Conservation (phyloP, 2,888 invertebrate genomes). For the Scrobipalpa costella region DNA sequence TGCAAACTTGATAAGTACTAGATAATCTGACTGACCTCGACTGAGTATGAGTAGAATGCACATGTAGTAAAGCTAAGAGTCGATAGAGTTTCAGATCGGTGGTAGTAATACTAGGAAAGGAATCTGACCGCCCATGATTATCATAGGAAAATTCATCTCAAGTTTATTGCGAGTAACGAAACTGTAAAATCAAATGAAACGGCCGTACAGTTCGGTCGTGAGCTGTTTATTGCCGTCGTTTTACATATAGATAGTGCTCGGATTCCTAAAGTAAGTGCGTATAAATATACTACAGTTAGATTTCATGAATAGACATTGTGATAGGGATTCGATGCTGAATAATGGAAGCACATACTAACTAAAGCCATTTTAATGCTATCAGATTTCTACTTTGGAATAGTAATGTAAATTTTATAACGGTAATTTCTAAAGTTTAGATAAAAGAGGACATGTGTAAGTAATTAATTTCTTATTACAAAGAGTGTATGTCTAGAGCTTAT, state of each 20-base stretch:
- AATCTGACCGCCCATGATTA: neutral
- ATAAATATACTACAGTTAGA: neutral
- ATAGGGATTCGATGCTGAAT: neutral
- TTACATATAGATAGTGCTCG: constrained; percentile 8
- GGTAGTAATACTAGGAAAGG: too few relatives aligned
- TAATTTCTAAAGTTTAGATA: too few relatives aligned
- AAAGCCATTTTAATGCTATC: too few relatives aligned
- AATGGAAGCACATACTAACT: neutral
- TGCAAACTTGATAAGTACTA: neutral
- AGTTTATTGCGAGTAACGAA: neutral
- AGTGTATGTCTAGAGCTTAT: neutral
- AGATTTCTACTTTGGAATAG: too few relatives aligned
- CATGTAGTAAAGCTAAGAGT: neutral
- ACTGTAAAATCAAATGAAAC: constrained; percentile 4
- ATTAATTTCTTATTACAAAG: neutral
- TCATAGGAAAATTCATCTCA: constrained; percentile 6
- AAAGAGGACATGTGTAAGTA: too few relatives aligned
- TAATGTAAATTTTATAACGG: too few relatives aligned
- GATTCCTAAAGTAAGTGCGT: neutral
- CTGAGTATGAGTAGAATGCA: neutral
- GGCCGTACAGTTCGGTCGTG: neutral
- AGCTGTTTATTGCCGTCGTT: neutral
- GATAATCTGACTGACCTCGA: constrained; percentile 3
- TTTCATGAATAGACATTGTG: constrained; percentile 7
- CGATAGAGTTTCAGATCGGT: too few relatives aligned